Evolutionary conservation across 2,888 invertebrate genomes (phyloP).

Genomic region (Chymomyza amoena): DNA sequence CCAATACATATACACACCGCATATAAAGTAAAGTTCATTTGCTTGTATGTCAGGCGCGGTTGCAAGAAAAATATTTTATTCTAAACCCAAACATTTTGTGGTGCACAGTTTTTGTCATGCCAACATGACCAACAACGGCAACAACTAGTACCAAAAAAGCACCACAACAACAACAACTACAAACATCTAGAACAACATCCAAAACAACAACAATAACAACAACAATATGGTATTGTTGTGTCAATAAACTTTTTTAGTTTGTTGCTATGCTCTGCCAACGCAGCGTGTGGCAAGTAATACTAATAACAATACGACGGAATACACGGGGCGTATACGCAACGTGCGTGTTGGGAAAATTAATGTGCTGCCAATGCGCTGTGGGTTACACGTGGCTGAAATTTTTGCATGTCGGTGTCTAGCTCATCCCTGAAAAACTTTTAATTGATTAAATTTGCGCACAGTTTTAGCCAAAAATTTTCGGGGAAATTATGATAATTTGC

Average conservation of each 20-base stretch:
- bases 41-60: neutral
- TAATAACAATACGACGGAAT: neutral
- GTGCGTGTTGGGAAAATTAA: neutral
- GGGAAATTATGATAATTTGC: constrained; percentile 10
- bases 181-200: neutral
- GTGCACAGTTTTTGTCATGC: neutral
- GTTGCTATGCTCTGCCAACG: neutral
- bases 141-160: no score
- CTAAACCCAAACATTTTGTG: neutral
- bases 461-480: constrained; percentile 20
- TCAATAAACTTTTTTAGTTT: neutral
- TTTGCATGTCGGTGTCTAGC: neutral
- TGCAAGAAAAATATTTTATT: neutral
- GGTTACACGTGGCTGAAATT: neutral
- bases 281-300: neutral
- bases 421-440: neutral
- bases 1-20: neutral
- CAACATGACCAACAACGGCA: neutral
- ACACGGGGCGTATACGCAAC: neutral
- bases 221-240: neutral
- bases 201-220: neutral
- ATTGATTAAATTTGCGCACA: constrained; percentile 24
- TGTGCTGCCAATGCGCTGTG: neutral
- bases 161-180: neutral
- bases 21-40: neutral